These are phyloP conservation scores for Idaea biselata DNA, from an alignment of 2,888 invertebrate species.

Conservation along the genomic window DNA sequence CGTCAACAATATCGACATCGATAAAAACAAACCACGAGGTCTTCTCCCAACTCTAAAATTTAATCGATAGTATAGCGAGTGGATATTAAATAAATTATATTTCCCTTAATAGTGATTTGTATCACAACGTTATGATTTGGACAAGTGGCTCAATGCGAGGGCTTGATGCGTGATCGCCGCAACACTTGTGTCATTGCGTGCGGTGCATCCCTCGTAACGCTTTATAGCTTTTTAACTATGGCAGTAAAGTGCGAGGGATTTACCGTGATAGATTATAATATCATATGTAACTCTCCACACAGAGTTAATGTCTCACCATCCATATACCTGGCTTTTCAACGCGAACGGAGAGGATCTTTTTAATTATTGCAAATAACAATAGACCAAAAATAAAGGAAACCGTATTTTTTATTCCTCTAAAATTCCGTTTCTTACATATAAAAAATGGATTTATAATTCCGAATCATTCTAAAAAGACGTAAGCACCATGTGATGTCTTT, in stretches of 20 bases:
- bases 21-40: slow-evolving; percentile 15
- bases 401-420: no score
- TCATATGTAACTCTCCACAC: no score
- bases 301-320: no score
- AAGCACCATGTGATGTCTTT: no score
- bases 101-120: slow-evolving; percentile 74
- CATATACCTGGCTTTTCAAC: no score
- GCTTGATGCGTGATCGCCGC: not conserved
- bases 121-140: slow-evolving; percentile 72
- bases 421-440: no score
- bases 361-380: no score
- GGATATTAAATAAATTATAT: slow-evolving; percentile 75
- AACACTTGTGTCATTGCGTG: slow-evolving; percentile 20
- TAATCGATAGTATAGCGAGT: slow-evolving; percentile 53
- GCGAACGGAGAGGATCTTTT: no score
- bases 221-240: not conserved
- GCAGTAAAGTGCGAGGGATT: not conserved
- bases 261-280: not conserved
- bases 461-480: no score
- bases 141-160: slow-evolving; percentile 68
- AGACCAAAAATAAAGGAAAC: no score
- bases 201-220: slow-evolving; percentile 16
- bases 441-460: no score
- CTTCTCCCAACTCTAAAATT: slow-evolving; percentile 32
- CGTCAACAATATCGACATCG: slow-evolving; percentile 25